Percentiles rank a stretch among this genome's conserved stretches.
Conservation (phyloP, 1,140 invertebrate species). For the Drosophila biarmipes region DNA sequence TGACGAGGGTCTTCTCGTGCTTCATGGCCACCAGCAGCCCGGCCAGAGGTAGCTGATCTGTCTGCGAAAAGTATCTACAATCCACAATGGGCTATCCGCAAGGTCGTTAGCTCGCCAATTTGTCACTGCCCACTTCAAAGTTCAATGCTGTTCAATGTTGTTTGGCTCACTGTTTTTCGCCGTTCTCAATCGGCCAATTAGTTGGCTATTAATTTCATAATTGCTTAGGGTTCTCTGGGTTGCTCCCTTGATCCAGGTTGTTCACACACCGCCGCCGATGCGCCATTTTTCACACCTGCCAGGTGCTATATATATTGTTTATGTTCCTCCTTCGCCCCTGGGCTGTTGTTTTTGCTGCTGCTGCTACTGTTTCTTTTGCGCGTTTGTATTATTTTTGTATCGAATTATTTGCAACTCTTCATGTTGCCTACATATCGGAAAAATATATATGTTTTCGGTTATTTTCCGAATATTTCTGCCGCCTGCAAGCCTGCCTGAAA, state of each 20-base stretch:
- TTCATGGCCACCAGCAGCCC: constrained; percentile 54
- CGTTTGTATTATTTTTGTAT: constrained; percentile 50
- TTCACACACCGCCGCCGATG: constrained; percentile 57
- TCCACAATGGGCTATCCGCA: constrained; percentile 11
- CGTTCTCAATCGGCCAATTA: constrained; percentile 68
- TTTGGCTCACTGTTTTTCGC: constrained; percentile 35
- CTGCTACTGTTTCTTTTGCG: constrained; percentile 28
- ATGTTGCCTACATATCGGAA: constrained; percentile 30
- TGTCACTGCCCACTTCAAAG: constrained; percentile 28
- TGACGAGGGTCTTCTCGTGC: constrained; percentile 63
- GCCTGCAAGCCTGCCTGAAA: constrained; percentile 20
- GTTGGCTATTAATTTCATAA: constrained; percentile 79
- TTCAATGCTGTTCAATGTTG: constrained; percentile 51
- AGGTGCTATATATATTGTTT: constrained; percentile 36
- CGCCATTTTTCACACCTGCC: constrained; percentile 50
- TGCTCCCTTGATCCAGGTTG: constrained; percentile 66
- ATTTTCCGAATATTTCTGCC: constrained; percentile 57
- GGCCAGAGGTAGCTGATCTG: constrained; percentile 49
- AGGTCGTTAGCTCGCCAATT: constrained; percentile 47
- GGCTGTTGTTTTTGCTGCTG: constrained; percentile 25
- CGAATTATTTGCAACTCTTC: constrained; percentile 42
- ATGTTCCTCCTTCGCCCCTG: constrained; percentile 21
- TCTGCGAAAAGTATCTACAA: constrained; percentile 24
- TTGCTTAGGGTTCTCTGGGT: constrained; percentile 53
- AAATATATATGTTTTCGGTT: constrained; percentile 10